Base-by-base conservation (phyloP, 2,797 vertebrate genomes). In the Oreochromis grahami region DNA sequence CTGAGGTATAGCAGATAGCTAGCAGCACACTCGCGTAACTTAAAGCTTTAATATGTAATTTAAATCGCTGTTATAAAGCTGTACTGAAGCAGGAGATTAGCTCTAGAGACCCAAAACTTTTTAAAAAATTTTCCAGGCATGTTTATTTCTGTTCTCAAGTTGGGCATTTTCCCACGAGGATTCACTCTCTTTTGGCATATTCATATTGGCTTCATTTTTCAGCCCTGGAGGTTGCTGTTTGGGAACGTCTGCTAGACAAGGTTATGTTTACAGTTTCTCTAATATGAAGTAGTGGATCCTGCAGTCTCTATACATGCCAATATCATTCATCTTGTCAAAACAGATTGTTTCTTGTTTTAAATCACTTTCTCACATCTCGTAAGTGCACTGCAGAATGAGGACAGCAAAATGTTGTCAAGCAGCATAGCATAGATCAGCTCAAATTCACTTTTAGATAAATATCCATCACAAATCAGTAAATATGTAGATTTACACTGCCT, bases 241-340 rank as follows among this genome's bases (percentile, higher is more conserved):
- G 24, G 41, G 1, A 45, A 26, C 1, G 14, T 26, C 26, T 0
- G 0, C 21, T 45, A 29, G 68, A 19, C 68, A 7, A 48, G 9
- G 68, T 48, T 48, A 72, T 72, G 24, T 32, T 72, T 72, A 48
- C 15, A 68, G 63, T 68, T 43, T 68, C n/a, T 68, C 63, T 68
- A 24, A 68, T 17, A 48, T 48, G 2, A 29, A 48, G 43, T 48
- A 29, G 24, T 72, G 24, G 3, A 2, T 72, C 14, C 6, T 45
- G 41, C 65, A 72, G 65, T 45, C 8, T 45, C 41, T 72, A 72
- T 72, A 29, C 41, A 72, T 72, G 41, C 21, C 14, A 45, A 19
- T 70, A 43, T 11, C 65, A 26, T 29, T 8, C 43, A 72, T 72
- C 68, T 48, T 72, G 43, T 48, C 43, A 48, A 72, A 32, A 48